Evolutionary conservation across 2,888 invertebrate species (phyloP).

Genomic region (Tiliacea aurago): DNA sequence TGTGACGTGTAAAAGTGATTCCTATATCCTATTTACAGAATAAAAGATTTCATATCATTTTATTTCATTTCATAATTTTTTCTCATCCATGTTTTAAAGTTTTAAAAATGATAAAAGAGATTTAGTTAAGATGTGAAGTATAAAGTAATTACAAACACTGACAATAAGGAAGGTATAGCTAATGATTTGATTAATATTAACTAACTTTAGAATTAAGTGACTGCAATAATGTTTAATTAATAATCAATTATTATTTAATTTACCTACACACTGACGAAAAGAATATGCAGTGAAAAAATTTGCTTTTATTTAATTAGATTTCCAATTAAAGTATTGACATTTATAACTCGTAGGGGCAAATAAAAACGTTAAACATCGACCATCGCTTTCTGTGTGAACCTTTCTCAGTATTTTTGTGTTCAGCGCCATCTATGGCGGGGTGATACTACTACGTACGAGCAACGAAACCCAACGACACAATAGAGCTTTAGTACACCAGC

Average conservation of each 20-base stretch:
- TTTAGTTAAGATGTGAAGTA: too few relatives aligned
- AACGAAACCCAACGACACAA: conserved; percentile 2
- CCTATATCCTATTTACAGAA: too few relatives aligned
- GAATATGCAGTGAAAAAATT: neutral
- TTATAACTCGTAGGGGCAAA: neutral
- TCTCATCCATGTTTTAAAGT: too few relatives aligned
- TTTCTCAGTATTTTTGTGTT: neutral
- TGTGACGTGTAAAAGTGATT: too few relatives aligned
- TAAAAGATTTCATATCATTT: too few relatives aligned
- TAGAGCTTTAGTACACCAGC: conserved; percentile 49
- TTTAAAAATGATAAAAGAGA: too few relatives aligned
- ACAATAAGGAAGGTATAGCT: too few relatives aligned
- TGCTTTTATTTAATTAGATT: neutral
- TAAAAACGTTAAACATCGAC: neutral
- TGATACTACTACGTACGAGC: conserved; percentile 45
- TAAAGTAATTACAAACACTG: too few relatives aligned
- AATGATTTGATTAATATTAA: too few relatives aligned
- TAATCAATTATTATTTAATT: neutral
- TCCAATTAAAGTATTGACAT: neutral
- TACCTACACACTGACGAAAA: neutral
- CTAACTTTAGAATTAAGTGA: neutral
- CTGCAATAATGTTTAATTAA: too few relatives aligned
- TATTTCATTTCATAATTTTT: too few relatives aligned
- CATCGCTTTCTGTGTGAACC: neutral
- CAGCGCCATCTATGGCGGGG: conserved; percentile 75